Conservation (phyloP, 2,797 vertebrate genomes). For the Ceyx erithaca region DNA sequence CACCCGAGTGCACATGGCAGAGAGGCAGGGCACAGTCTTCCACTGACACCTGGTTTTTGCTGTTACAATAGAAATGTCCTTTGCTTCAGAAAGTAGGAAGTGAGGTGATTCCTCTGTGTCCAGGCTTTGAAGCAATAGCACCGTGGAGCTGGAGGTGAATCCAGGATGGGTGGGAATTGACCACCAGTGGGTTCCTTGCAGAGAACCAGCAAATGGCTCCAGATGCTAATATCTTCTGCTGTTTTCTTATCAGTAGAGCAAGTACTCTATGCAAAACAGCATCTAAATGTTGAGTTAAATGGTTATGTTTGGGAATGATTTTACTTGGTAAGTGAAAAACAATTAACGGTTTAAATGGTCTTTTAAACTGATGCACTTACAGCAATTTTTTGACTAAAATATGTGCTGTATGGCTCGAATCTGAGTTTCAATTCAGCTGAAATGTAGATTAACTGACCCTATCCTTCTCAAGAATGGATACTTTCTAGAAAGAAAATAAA, state of each 20-base stretch:
- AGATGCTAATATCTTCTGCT: neutral
- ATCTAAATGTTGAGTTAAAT: neutral
- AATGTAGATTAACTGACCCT: neutral
- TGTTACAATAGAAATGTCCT: neutral
- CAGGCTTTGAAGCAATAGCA: neutral
- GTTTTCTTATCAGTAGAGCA: neutral
- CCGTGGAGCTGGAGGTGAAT: fast-evolving
- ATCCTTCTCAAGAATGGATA: neutral
- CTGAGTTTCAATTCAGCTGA: neutral
- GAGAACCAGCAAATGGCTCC: neutral
- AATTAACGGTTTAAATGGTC: neutral
- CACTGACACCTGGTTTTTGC: neutral
- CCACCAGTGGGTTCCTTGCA: neutral
- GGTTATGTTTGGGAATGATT: neutral
- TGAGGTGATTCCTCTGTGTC: neutral
- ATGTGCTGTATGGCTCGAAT: neutral
- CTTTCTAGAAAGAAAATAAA: constrained; percentile 1
- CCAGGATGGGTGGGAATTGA: neutral
- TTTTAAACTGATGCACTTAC: neutral
- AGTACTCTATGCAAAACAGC: neutral
- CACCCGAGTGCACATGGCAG: no score
- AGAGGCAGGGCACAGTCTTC: neutral
- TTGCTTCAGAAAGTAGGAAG: neutral
- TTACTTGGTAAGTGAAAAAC: neutral
- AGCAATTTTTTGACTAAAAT: neutral